phyloP scores from a whole-genome alignment of 2,797 vertebrate genomes.

The Microchirus variegatus region DNA sequence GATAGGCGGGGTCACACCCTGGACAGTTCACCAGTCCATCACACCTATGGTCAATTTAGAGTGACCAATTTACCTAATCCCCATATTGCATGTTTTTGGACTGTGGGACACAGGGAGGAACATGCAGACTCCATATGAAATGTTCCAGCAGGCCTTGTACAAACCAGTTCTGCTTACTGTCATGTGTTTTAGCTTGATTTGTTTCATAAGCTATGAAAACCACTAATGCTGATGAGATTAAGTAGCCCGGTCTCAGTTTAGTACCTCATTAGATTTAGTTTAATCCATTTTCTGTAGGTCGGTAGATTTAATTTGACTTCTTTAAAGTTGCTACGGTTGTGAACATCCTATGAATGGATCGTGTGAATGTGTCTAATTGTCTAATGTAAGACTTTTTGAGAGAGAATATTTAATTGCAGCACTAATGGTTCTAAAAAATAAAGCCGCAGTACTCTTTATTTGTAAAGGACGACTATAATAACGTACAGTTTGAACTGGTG shows the following conservation, averaged over 20 bases:
- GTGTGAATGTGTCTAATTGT: slow-evolving; percentile 7
- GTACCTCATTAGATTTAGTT: slow-evolving; percentile 8
- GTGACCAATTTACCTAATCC: too few relatives aligned
- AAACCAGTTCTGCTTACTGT: slow-evolving; percentile 16
- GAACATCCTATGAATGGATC: not conserved
- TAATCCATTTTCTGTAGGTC: not conserved
- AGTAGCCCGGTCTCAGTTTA: slow-evolving; percentile 6
- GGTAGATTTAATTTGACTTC: not conserved
- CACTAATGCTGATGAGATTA: slow-evolving; percentile 18
- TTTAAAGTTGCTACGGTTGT: not conserved
- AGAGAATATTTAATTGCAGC: not conserved
- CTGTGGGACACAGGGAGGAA: too few relatives aligned
- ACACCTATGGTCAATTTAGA: too few relatives aligned
- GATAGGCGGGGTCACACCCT: too few relatives aligned
- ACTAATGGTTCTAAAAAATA: slow-evolving; percentile 1
- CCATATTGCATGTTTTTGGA: too few relatives aligned
- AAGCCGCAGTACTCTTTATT: slow-evolving; percentile 1
- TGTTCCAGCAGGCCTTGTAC: slow-evolving; percentile 5
- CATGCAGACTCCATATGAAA: too few relatives aligned
- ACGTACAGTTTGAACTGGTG: not conserved
- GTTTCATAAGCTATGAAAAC: slow-evolving; percentile 15
- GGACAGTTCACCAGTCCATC: too few relatives aligned
- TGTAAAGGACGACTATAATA: slow-evolving; percentile 2
- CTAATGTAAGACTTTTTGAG: not conserved
- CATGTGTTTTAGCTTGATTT: slow-evolving; percentile 29